These are phyloP conservation scores for Gorsachius magnificus DNA, from an alignment of 2,797 vertebrate species.

Conservation along the genomic window DNA sequence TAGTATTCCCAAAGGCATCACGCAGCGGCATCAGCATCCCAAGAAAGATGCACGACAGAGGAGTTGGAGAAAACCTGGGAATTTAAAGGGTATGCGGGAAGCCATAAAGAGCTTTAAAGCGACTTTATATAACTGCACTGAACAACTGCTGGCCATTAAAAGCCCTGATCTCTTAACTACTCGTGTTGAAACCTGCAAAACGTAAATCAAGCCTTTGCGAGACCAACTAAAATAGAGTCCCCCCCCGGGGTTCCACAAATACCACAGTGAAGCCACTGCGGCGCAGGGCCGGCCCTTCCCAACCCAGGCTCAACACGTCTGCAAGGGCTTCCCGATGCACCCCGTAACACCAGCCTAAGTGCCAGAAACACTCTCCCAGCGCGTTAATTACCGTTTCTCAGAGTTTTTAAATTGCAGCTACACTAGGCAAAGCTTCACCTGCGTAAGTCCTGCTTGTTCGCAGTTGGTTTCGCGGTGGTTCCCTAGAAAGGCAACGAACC, in stretches of 20 bases:
- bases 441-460: rapidly evolving
- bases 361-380: neutral
- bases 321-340: neutral
- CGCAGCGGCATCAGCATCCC: neutral
- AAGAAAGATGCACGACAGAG: neutral
- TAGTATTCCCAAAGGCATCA: conserved; percentile 11
- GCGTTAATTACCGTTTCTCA: neutral
- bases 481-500: neutral
- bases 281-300: neutral
- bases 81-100: neutral
- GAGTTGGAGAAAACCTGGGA: conserved; percentile 30
- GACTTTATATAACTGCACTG: conserved; percentile 65
- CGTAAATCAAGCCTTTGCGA: conserved; percentile 72
- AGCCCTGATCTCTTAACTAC: conserved; percentile 28
- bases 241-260: conserved; percentile 73
- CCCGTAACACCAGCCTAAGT: neutral
- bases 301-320: neutral
- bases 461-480: neutral
- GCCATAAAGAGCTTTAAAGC: conserved; percentile 27
- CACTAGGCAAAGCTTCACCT: rapidly evolving
- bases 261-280: conserved; percentile 65
- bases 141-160: conserved; percentile 67
- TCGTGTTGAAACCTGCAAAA: conserved; percentile 76
- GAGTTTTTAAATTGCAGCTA: neutral
- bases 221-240: conserved; percentile 74